phyloP scores from a whole-genome alignment of 2,888 invertebrate species.

The Alviniconcha strummeri region DNA sequence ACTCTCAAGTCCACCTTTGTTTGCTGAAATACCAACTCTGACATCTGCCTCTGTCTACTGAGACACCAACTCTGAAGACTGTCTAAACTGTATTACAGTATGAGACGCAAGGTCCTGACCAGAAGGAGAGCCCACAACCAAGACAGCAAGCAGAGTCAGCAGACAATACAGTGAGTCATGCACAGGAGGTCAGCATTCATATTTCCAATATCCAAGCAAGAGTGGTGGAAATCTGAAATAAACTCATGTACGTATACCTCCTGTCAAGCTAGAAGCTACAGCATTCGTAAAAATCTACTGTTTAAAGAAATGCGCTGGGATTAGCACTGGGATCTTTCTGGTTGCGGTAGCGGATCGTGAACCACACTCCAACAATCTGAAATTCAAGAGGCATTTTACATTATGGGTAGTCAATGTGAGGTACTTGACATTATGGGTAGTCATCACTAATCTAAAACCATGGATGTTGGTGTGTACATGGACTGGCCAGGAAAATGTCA shows the following conservation, averaged over 20 bases:
- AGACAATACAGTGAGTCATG: neutral
- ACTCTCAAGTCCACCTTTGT: too few relatives aligned
- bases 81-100: too few relatives aligned
- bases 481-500: too few relatives aligned
- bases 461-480: too few relatives aligned
- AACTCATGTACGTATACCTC: slow-evolving; percentile 7
- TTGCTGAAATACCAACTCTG: too few relatives aligned
- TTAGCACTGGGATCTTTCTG: slow-evolving; percentile 98
- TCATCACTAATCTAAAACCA: too few relatives aligned
- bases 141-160: neutral
- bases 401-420: too few relatives aligned
- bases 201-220: neutral
- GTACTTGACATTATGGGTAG: too few relatives aligned
- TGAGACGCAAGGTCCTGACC: too few relatives aligned
- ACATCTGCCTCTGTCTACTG: too few relatives aligned
- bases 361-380: slow-evolving; percentile 97
- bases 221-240: neutral
- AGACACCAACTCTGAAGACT: too few relatives aligned
- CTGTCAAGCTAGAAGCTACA: slow-evolving; percentile 12
- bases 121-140: neutral
- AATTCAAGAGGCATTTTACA: slow-evolving; percentile 60
- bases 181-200: neutral
- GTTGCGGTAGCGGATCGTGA: slow-evolving; percentile 97
- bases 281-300: neutral
- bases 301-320: slow-evolving; percentile 92